A percentile compares a stretch with the other conserved stretches of the same genome.
These are phyloP conservation scores for Callyntrura sp. DNA, from an alignment of 2,888 invertebrate species.

Conservation along the genomic window DNA sequence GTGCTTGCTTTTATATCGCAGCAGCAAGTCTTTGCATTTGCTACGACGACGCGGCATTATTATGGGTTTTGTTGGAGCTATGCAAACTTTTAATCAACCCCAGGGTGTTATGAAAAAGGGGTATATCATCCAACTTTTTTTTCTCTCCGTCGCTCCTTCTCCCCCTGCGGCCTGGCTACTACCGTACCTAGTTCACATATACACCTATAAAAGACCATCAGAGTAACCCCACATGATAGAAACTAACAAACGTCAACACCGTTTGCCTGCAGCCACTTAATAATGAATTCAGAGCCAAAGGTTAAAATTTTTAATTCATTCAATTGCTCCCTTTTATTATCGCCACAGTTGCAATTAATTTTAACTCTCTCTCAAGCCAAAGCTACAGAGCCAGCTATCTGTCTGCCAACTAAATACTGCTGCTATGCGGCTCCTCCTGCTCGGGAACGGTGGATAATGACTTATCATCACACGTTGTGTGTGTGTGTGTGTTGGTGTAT, in stretches of 20 bases:
- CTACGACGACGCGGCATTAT: constrained; percentile 38
- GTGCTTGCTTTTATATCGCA: too few species aligned
- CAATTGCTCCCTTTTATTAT: constrained; percentile 80
- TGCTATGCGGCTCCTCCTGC: too few species aligned
- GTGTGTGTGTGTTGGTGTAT: too few species aligned
- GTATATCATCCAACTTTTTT: constrained; percentile 61
- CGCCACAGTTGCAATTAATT: constrained; percentile 81
- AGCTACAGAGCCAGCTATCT: constrained; percentile 17
- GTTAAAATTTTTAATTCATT: constrained; percentile 82
- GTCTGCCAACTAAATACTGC: constrained; percentile 30
- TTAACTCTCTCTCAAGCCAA: constrained; percentile 51
- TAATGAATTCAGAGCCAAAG: constrained; percentile 80
- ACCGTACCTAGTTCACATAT: not conserved
- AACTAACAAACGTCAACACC: not conserved
- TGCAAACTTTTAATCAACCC: constrained; percentile 72
- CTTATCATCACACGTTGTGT: constrained; percentile 64
- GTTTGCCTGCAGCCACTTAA: constrained; percentile 76
- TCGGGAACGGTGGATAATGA: constrained; percentile 62
- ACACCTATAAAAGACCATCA: too few species aligned
- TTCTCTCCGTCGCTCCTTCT: constrained; percentile 32
- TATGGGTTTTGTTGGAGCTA: constrained; percentile 49
- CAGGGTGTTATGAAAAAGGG: constrained; percentile 76
- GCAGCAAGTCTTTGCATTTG: too few species aligned
- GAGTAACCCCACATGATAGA: not conserved
- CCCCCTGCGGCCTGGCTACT: not conserved